Evolutionary conservation across 2,797 vertebrate species (phyloP), one percentile per base, ranked within the genome.

Genomic region (Halcyon chelicuti): DNA sequence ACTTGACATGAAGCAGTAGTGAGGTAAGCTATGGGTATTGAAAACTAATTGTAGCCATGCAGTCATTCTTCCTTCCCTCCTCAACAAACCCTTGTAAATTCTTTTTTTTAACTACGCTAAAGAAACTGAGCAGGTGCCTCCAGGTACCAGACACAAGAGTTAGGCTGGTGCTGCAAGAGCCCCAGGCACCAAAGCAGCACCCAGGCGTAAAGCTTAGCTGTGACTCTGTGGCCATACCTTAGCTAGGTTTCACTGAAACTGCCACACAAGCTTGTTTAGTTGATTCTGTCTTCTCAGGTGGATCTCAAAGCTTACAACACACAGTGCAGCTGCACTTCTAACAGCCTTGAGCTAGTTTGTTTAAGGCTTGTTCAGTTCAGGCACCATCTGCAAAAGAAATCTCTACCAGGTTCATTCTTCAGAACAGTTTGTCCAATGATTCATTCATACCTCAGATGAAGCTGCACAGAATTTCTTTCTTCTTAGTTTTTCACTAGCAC

Each of bases 401-500:
- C 28, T 49, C 29, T 49, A 8, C 31, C 10, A 13, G 15, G 14
- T n/a, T 52, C 15, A 49, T 44, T 71, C 44, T 73, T 70, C 33
- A 26, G 58, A 73, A 17, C 12, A 7, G 12, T 65, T 77, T 19
- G 16, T 35, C 40, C 62, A 63, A 0, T 11, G 3, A 15, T 33
- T 83, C 70, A 44, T 44, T 74, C 91, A 31, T 18, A 96, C 88
- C 86, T 96, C 92, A 90, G 91, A 74, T 86, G 91, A 97, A 29
- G 63, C 80, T 8, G 95, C 78, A 26, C 98, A 92, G 55, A 97
- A 97, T 98, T 97, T 98, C 97, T 98, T 99, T 54, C 88, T 93
- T 6, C 88, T 93, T 5, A 55, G 77, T 31, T 94, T 98, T 60
- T 98, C 96, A 8, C 21, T 67, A 16, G 33, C 44, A 12, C 75